Percentiles rank a stretch among this genome's conserved stretches.
phyloP scores from a whole-genome alignment of 2,113 vertebrate species.

The Ciconia stormi region DNA sequence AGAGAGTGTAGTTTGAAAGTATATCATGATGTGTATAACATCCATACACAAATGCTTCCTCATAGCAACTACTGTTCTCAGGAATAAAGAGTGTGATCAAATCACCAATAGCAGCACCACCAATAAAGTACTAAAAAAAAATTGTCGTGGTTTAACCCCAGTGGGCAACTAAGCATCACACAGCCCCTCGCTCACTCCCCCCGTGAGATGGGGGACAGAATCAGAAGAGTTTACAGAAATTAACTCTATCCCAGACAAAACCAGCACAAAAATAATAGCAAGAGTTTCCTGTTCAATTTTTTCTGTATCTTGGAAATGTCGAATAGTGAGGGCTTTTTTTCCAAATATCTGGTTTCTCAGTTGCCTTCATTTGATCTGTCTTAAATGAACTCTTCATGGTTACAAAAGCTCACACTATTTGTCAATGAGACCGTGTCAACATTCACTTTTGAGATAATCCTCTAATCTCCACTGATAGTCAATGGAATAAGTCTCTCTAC shows the following conservation, averaged over 20 bases:
- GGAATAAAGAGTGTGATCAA: neutral
- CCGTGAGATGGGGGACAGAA: too few relatives aligned
- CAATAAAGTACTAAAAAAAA: neutral
- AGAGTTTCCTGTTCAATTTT: neutral
- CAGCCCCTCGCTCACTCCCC: too few relatives aligned
- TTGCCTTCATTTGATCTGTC: neutral
- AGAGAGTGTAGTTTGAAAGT: neutral
- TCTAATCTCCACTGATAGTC: neutral
- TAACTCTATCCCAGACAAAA: too few relatives aligned
- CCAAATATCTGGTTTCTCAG: neutral
- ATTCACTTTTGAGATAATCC: neutral
- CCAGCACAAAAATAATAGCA: neutral
- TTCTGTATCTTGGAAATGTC: neutral
- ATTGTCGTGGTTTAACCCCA: too few relatives aligned
- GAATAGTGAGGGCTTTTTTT: fast-evolving
- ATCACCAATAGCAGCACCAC: neutral
- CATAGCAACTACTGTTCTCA: neutral
- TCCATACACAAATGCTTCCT: neutral
- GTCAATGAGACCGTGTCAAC: fast-evolving
- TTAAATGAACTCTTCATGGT: neutral
- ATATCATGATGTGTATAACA: neutral
- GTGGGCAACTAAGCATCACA: too few relatives aligned
- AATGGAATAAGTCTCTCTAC: neutral
- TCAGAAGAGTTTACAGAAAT: too few relatives aligned
- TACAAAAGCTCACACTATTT: neutral